A percentile compares a stretch with the other conserved stretches of the same genome.
These are phyloP conservation scores for Dunckerocampus dactyliophorus DNA, from an alignment of 2,113 vertebrate species.

Conservation along the genomic window DNA sequence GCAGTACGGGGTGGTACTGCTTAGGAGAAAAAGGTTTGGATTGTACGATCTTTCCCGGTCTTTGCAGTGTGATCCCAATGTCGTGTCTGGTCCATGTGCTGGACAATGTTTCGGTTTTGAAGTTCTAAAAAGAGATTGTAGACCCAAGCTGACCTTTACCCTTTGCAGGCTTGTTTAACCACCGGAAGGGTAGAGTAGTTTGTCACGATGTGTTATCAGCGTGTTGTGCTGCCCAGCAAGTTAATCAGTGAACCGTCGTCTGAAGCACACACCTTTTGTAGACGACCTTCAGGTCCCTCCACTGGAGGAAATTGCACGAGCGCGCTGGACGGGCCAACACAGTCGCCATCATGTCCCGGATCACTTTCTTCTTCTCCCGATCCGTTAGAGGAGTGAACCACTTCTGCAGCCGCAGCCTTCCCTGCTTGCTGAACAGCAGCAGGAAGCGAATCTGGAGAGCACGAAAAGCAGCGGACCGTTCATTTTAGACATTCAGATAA, in stretches of 20 bases:
- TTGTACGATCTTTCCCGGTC: too few relatives aligned
- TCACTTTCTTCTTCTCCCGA: slow-evolving; percentile 86
- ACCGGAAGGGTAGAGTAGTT: too few relatives aligned
- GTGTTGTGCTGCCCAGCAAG: slow-evolving; percentile 1
- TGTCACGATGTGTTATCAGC: neutral
- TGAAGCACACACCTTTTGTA: slow-evolving; percentile 81
- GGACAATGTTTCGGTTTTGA: too few relatives aligned
- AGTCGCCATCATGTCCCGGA: slow-evolving; percentile 80
- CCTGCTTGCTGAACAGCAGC: slow-evolving; percentile 92
- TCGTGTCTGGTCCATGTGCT: too few relatives aligned
- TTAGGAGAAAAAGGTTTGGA: too few relatives aligned
- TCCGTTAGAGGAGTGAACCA: slow-evolving; percentile 85
- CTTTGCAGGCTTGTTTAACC: neutral
- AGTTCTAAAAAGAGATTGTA: too few relatives aligned
- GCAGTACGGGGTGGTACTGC: too few relatives aligned
- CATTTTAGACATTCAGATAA: too few relatives aligned
- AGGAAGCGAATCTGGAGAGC: slow-evolving; percentile 83
- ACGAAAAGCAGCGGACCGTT: too few relatives aligned
- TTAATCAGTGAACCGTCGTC: slow-evolving; percentile 16
- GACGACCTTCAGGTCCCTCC: slow-evolving; percentile 91
- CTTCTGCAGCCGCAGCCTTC: slow-evolving; percentile 89
- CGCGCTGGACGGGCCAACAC: slow-evolving; percentile 78
- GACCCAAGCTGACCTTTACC: neutral
- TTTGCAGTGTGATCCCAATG: too few relatives aligned
- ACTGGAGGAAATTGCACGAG: slow-evolving; percentile 87